Conservation (phyloP, 2,797 vertebrate species). For the Leptoclinus maculatus region DNA sequence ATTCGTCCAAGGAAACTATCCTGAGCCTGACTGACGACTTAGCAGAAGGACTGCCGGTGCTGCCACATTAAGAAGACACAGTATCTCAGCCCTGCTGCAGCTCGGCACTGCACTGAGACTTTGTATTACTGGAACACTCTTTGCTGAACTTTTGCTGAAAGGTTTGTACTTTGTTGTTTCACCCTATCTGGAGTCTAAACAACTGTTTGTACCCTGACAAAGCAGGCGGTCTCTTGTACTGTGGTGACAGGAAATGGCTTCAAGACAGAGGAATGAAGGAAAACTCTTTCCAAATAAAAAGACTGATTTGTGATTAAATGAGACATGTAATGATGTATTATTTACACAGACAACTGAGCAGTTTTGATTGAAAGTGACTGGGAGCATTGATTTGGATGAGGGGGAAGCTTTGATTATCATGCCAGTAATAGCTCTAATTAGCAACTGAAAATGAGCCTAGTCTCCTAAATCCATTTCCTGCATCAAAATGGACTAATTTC, state of each 20-base stretch:
- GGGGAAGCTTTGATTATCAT: slow-evolving; percentile 33
- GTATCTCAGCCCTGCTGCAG: not conserved
- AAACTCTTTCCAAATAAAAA: slow-evolving; percentile 7
- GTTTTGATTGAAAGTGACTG: slow-evolving; percentile 14
- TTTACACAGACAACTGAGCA: slow-evolving; percentile 14
- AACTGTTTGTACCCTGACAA: not conserved
- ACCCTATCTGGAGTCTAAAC: not conserved
- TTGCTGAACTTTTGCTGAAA: not conserved
- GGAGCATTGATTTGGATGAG: slow-evolving; percentile 23
- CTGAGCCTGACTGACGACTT: not conserved
- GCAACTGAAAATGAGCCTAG: slow-evolving; percentile 23
- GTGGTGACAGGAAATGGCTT: not conserved
- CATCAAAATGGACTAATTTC: slow-evolving; percentile 30
- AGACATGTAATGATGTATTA: slow-evolving; percentile 29
- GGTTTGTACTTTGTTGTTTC: not conserved
- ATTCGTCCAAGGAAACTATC: slow-evolving; percentile 4
- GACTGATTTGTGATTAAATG: slow-evolving; percentile 35
- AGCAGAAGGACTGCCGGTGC: not conserved
- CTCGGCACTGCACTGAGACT: not conserved
- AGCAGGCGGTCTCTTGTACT: not conserved
- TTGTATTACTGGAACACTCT: not conserved
- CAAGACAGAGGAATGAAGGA: not conserved
- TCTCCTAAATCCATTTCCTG: slow-evolving; percentile 20
- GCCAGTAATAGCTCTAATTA: slow-evolving; percentile 46
- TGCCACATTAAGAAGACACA: slow-evolving; percentile 10